Base-by-base conservation (phyloP, 2,797 vertebrate genomes). In the Anabas testudineus region DNA sequence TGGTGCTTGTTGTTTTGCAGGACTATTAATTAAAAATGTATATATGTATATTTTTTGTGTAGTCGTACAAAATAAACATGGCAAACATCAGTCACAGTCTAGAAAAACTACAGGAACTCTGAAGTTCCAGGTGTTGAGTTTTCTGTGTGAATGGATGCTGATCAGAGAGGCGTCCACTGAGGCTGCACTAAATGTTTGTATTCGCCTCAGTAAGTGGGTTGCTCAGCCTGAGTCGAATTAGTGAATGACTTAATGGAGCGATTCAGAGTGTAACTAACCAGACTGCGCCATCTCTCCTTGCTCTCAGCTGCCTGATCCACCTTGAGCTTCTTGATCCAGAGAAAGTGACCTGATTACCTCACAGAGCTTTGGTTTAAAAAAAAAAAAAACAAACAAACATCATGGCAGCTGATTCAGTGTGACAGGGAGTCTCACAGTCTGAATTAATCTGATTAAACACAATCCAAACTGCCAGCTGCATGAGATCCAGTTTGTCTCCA, bases 161-260 rank as follows among this genome's bases (percentile, higher is more conserved):
- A 28, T 36, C 19, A 15, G 48, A 41, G 16, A 9, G 10, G 36
- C 15, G 4, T 28, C 19, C 1, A 0, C 32, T 28, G 32, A 58
- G 10, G 21, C 5, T 13, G 19, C 18, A 18, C 36, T 22, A 16
- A 36, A 42, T 7, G 49, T 67, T 61, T 72, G 22, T n/a, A 3
- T 47, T 67, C 19, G 2, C 28, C 52, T 53, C 52, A 53, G 53
- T 69, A 51, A 51, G 22, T 36, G 26, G 37, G 39, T 67, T 76
- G 30, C 53, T 74, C 57, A 55, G 53, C 76, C 65, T 85, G 84
- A 85, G 74, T 77, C 62, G 74, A 66, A 72, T 88, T 76, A 72
- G 42, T 19, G 59, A 71, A 43, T 26, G 42, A 73, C 42, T 73
- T 85, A 84, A 84, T 76, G 5, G 32, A 73, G 48, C 32, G 45